A percentile compares a stretch with the other conserved stretches of the same genome.
phyloP scores from a whole-genome alignment of 2,113 vertebrate genomes.

The Syrmaticus mikado region DNA sequence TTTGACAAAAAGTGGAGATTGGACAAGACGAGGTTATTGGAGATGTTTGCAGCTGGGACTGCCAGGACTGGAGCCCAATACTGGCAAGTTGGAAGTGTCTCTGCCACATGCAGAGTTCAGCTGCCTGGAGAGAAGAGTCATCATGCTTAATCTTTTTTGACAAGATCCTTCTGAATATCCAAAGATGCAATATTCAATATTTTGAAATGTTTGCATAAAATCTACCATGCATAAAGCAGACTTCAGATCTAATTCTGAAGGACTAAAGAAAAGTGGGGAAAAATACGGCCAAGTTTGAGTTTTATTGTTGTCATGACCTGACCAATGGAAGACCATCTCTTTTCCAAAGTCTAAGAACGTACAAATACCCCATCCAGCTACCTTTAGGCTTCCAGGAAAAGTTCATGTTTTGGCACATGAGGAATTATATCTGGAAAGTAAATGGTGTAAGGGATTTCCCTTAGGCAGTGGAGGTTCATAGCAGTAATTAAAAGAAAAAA shows the following conservation, averaged over 20 bases:
- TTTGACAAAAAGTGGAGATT: not conserved
- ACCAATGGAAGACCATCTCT: not conserved
- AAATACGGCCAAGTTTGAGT: not conserved
- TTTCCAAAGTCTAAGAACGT: not conserved
- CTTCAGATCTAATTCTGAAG: not conserved
- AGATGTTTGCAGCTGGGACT: not conserved
- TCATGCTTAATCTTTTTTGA: not conserved
- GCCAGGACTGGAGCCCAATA: not conserved
- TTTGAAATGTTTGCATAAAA: not conserved
- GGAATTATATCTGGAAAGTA: constrained; percentile 51
- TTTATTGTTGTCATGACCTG: not conserved
- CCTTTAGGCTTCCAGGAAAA: constrained; percentile 30
- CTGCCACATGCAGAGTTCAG: not conserved
- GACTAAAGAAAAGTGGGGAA: not conserved
- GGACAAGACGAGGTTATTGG: not conserved
- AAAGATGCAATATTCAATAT: not conserved
- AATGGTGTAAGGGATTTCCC: constrained; percentile 4
- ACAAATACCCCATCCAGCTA: constrained; percentile 22
- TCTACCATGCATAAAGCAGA: not conserved
- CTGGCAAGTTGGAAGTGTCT: not conserved
- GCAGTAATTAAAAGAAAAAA: constrained; percentile 36
- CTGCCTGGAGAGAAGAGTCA: not conserved
- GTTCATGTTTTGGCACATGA: constrained; percentile 26
- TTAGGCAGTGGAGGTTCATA: not conserved
- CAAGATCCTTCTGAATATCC: not conserved